Evolutionary conservation across 2,797 vertebrate species (phyloP), one percentile per base, ranked within the genome.

Genomic region (Pipistrellus nathusii): DNA sequence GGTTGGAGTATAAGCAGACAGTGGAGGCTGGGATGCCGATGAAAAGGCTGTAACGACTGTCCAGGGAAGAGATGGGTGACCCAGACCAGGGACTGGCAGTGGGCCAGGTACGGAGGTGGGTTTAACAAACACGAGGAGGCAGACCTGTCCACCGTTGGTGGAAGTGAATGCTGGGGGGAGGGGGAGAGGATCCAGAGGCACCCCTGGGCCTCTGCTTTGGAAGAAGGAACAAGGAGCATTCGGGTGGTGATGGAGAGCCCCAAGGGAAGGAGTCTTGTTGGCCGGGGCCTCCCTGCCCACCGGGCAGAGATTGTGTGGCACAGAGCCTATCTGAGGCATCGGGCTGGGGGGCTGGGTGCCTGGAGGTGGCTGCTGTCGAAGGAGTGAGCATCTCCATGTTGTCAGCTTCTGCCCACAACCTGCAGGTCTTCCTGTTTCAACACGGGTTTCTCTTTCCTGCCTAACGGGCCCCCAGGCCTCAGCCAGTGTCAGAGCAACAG

Each of bases 371-470:
- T 57, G 48, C 2, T 27, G 11, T 53, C 8, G 0, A 78, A 27
- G 6, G 73, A 51, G 62, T 0, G 30, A 66, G 46, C n/a, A 10
- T n/a, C 76, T 9, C 38, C 53, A 0, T 7, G 14, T 41, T 72
- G 69, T 62, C 71, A 44, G 57, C 66, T 25, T 59, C 87, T 51
- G 46, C 87, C 80, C 44, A 13, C 72, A 30, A 77, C 71, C 53
- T 23, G 7, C 78, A 11, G 23, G 17, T 48, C 91, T 95, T 96
- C 93, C 92, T 85, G 85, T 95, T 95, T 94, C 93, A 53, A 91
- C 93, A 69, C 48, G 53, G 46, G 12, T 62, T 41, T 30, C 41
- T 38, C 53, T 91, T 76, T 87, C 41, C 53, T 80, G 6, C 2
- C 32, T 25, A 13, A 46, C 73, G 30, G 35, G 68, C 41, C 75